A percentile compares a stretch with the other conserved stretches of the same genome.
Conservation (phyloP, 2,113 vertebrate genomes). For the Alligator mississippiensis region DNA sequence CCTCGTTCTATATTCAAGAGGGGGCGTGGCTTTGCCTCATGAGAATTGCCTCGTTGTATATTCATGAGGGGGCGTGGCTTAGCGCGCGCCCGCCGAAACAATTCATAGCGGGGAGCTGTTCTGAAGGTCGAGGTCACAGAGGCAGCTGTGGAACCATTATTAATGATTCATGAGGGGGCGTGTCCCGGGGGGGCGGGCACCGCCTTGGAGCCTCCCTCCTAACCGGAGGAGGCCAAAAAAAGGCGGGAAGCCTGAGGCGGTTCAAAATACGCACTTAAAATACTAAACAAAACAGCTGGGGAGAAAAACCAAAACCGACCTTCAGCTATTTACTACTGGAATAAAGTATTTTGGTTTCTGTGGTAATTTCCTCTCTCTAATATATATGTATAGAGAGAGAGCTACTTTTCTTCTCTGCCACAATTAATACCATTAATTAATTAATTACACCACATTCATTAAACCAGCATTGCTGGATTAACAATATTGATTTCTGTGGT, state of each 20-base stretch:
- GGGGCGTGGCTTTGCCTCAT: not conserved
- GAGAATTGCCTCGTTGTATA: fast-evolving
- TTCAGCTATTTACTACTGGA: fast-evolving
- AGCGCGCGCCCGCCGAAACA: too few species aligned
- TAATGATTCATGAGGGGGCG: not conserved
- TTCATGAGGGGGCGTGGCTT: conserved; percentile 17
- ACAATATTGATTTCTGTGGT: fast-evolving
- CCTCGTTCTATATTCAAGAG: not conserved
- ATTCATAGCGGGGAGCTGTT: too few species aligned
- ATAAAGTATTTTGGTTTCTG: fast-evolving
- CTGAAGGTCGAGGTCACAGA: fast-evolving
- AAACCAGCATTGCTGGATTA: not conserved
- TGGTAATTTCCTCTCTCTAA: not conserved
- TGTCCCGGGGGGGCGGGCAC: not conserved
- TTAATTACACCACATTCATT: not conserved
- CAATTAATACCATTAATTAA: fast-evolving
- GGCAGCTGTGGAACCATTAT: fast-evolving
- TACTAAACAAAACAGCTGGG: not conserved
- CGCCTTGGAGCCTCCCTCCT: fast-evolving
- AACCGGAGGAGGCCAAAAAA: not conserved
- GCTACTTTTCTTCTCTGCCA: fast-evolving
- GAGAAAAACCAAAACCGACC: too few species aligned
- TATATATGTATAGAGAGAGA: fast-evolving
- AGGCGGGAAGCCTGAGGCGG: not conserved
- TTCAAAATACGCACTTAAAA: not conserved